Base-by-base conservation (phyloP, 2,888 invertebrate species). In the Tanypteryx hageni region DNA sequence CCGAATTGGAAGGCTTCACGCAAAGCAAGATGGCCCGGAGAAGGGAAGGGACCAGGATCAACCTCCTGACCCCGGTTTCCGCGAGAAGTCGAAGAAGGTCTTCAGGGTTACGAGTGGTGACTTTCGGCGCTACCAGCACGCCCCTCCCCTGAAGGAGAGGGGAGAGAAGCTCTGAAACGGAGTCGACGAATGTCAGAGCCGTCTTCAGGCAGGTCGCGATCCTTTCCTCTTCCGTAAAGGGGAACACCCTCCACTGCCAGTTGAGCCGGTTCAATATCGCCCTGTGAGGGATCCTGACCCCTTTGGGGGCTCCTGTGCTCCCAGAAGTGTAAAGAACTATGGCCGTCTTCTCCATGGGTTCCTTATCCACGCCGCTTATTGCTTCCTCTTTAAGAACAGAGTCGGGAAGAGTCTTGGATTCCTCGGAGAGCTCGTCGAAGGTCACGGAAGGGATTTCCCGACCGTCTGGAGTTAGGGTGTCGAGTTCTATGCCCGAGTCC, bases 261-360 rank as follows among this genome's bases (percentile, higher is more conserved):
- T 96, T 96, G 27, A 99, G 96, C 0, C 99, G 97, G 94, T 99
- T 98, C 94, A 98, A 95, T 92, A 98, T 96, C 0, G 97, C 97
- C 56, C 96, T 96, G 94, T 98, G 98, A 0, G 97, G 96, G 10
- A 98, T 95, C 59, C 98, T 97, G 0, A 99, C 98, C 61, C 98
- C 98, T 96, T 98, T 98, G 9, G 98, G 98, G 27, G 97, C 95
- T 0, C 98, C 98, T 0, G 98, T 98, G 94, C 98, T 98, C 18
- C 98, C 99, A 57, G 98, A 98, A 81, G 98, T 98, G 94, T 98
- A 98, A 27, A 98, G 95, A 27, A 98, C 97, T 86, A 97, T 96
- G 0, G 97, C 98, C 13, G 97, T 95, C 94, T 96, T 96, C 22
- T 94, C 27, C 7, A 86, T 22, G 5, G 57, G 83, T 18, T 91